Conservation (phyloP, 2,797 vertebrate species). For the Varecia variegata region DNA sequence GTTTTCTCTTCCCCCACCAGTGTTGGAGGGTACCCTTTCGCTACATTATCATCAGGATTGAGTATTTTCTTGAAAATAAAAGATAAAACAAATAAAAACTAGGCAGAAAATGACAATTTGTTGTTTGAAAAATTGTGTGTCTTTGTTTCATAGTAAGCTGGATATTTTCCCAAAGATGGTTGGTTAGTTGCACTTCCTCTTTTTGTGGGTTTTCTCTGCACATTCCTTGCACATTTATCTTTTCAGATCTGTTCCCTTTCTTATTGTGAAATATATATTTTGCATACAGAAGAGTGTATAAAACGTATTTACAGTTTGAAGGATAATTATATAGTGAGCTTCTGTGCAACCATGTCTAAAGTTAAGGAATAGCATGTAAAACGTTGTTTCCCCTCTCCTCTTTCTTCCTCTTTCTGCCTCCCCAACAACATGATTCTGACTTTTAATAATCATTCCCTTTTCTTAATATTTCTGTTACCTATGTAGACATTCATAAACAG, state of each 20-base stretch:
- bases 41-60: neutral
- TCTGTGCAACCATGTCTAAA: neutral
- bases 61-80: neutral
- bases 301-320: neutral
- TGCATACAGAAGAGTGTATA: neutral
- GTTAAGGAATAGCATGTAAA: neutral
- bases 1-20: neutral
- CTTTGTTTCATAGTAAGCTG: neutral
- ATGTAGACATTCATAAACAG: neutral
- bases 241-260: neutral
- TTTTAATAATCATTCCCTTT: neutral
- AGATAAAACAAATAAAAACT: neutral
- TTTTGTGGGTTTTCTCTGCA: neutral
- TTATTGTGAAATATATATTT: neutral
- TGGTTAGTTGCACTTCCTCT: neutral
- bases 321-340: neutral
- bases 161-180: neutral
- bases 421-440: neutral
- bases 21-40: neutral
- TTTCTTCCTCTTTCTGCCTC: neutral
- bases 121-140: neutral
- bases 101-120: neutral
- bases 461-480: neutral
- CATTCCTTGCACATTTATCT: neutral
- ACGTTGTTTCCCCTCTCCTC: rapidly evolving